Base-by-base conservation (phyloP, 2,888 invertebrate genomes). In the Thereva nobilitata region DNA sequence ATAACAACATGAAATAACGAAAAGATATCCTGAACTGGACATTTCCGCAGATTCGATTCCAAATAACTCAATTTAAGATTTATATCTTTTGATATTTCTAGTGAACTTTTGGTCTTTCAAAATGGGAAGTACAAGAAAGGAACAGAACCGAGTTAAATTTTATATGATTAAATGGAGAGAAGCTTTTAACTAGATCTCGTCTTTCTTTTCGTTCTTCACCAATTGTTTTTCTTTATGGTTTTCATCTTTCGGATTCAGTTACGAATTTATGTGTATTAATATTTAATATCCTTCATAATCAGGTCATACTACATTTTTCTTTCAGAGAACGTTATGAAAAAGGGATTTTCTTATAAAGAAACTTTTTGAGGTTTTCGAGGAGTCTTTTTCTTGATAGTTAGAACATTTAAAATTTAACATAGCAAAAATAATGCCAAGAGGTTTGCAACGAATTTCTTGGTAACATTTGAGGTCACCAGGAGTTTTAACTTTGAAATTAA, bases 41-140 rank as follows among this genome's bases (percentile, higher is more conserved):
- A 61, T 61, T 61, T 50, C 61, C 61, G 61, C 61, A 61, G 50
- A 61, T 61, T 61, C 61, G 50, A 61, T 61, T 61, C 61, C 61
- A 50, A 38, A 49, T 61, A 61, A 61, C 50, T 61, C 61, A 61
- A 61, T 61, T 61, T 41, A 61, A 61, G 61, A 61, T 61, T 61
- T 61, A 61, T 61, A 42, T 61, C 50, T 37, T 40, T 41, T 23
- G 34, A 35, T 61, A 50, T 61, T 50, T 40, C 41, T 4, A 50
- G 9, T 41, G 50, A 61, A 61, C 40, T 61, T 38, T 35, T 61
- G 61, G 50, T 50, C 50, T 61, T 50, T 41, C 12, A 34, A 41
- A 23, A 50, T 50, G 35, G 6, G 41, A 50, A 49, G 41, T n/a
- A 61, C 10, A 53, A 53, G 2, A 10, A 38, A 38, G 38, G 23